Evolutionary conservation across 2,797 vertebrate genomes (phyloP), one percentile per base, ranked within the genome.

Genomic region (Rhinatrema bivittatum): DNA sequence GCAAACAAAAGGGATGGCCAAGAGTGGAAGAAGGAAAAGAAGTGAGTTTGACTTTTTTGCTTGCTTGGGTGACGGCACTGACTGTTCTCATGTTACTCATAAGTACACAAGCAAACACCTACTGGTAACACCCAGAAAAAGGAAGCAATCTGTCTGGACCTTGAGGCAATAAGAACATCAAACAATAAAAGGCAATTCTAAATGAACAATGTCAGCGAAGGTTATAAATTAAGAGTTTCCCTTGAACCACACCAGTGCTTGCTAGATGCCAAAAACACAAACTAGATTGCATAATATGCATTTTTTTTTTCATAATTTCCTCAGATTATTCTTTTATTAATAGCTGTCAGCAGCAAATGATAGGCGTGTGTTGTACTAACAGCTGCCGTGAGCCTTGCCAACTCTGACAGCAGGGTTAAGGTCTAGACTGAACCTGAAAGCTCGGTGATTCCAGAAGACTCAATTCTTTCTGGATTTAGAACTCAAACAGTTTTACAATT

Each of bases 251-350:
- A 52, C 35, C 74, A 72, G 65, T 70, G 71, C 50, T 51, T 75
- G 63, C 71, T 78, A 79, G 74, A 72, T 76, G 77, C 72, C 80
- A 78, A 74, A 83, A n/a, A 82, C 71, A 74, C 72, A 81, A 86
- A 85, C 72, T 79, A 82, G 77, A 76, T 71, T 78, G 73, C 54
- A 72, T 82, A 74, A 84, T 76, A 70, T 53, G 59, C n/a, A n/a
- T n/a, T 50, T 68, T 71, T 64, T 79, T 84, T 84, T 81, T 70
- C 75, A 79, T 84, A 84, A 85, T 86, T 85, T 85, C 70, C 74
- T 79, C 78, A 78, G 82, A 85, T 86, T 85, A 85, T 73, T 37
- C 68, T 84, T 85, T 86, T 84, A 86, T 86, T 82, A 85, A 86
- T 80, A 75, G 77, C 81, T 86, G 84, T 86, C 84, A 86, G 79